Percentiles rank a stretch among this genome's conserved stretches.
Conservation (phyloP, 2,113 vertebrate genomes). For the Ictalurus furcatus region DNA sequence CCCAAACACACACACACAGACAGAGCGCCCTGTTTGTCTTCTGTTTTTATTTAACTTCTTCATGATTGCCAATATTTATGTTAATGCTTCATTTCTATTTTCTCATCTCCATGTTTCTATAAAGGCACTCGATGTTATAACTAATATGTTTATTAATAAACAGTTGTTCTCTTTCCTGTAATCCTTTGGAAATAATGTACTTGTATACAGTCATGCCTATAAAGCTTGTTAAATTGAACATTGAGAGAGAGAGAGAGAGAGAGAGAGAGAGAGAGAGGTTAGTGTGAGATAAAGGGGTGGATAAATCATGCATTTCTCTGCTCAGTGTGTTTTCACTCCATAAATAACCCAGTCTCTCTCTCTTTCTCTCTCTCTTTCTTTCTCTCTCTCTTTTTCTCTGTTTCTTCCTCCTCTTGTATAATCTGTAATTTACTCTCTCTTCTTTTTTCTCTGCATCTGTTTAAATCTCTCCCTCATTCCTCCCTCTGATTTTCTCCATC, state of each 20-base stretch:
- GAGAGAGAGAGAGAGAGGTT: background rate
- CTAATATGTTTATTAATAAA: too few relatives aligned
- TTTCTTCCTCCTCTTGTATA: background rate
- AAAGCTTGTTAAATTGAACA: too few relatives aligned
- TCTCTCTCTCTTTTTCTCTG: background rate
- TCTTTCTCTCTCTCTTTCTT: background rate
- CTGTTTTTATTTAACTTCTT: too few relatives aligned
- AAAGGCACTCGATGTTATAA: too few relatives aligned
- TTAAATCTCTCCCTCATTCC: background rate
- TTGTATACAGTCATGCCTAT: too few relatives aligned
- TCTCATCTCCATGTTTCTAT: too few relatives aligned
- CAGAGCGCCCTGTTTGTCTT: too few relatives aligned
- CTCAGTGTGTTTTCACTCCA: slow-evolving; percentile 2
- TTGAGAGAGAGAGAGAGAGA: background rate
- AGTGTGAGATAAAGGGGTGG: background rate
- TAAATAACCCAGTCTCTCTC: slow-evolving; percentile 22
- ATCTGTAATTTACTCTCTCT: background rate
- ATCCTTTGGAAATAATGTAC: too few relatives aligned
- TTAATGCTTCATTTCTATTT: too few relatives aligned
- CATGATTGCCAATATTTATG: too few relatives aligned
- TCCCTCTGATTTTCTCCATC: slow-evolving; percentile 18
- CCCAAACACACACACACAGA: too few relatives aligned
- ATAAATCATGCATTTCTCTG: slow-evolving; percentile 5
- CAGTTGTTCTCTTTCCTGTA: too few relatives aligned
- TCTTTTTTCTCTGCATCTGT: background rate